Evolutionary conservation across 2,888 invertebrate species (phyloP).

Genomic region (Peribatodes rhomboidaria): DNA sequence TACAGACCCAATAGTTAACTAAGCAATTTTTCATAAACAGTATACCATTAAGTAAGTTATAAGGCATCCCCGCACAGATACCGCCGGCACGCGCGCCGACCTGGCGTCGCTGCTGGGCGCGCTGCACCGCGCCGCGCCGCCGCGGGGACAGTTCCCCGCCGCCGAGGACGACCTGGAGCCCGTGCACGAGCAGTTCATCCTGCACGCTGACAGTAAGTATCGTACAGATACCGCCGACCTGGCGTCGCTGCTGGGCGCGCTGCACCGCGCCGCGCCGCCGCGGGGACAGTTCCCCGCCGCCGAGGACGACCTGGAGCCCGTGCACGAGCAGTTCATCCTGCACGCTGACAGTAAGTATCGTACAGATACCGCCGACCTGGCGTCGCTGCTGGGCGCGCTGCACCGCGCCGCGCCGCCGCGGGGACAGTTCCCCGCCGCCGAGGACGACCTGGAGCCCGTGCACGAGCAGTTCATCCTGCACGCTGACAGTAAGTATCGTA

Average conservation of each 20-base stretch:
- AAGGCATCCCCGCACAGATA: too few species aligned
- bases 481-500: conserved; percentile 86
- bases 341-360: conserved; percentile 89
- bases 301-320: conserved; percentile 90
- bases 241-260: conserved; percentile 91
- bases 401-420: conserved; percentile 78
- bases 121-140: conserved; percentile 84
- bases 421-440: conserved; percentile 90
- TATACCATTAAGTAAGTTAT: too few species aligned
- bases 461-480: conserved; percentile 94
- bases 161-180: conserved; percentile 90
- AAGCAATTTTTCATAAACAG: too few species aligned
- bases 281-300: conserved; percentile 90
- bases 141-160: conserved; percentile 89
- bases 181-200: conserved; percentile 93
- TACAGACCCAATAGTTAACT: too few species aligned
- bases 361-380: conserved; percentile 93
- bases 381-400: conserved; percentile 92
- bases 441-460: conserved; percentile 91
- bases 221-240: conserved; percentile 94
- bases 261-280: conserved; percentile 83
- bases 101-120: conserved; percentile 93
- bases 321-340: conserved; percentile 93
- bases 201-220: conserved; percentile 89
- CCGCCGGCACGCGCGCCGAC: conserved; percentile 91